Evolutionary conservation across 1,140 invertebrate species (phyloP), one percentile per base, ranked within the genome.

Genomic region (Aphis gossypii): DNA sequence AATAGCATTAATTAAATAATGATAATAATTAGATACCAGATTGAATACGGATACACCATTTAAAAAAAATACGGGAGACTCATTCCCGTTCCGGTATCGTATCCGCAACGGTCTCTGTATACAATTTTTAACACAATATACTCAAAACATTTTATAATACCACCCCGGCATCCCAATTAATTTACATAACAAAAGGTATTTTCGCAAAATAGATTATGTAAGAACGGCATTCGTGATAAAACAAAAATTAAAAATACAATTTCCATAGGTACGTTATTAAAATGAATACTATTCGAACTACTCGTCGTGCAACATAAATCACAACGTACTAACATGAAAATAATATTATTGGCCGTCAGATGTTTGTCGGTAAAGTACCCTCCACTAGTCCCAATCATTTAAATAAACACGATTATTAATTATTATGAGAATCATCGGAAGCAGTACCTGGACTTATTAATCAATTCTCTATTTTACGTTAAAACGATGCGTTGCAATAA

Each of bases 51-150:
- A 92, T 92, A 92, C 76, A 82, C 46, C n/a, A 92, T 82, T 82
- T 46, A 30, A 54, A 60, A 60, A 82, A 92, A 82, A 92, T 92
- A 92, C 90, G 90, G 90, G 68, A 92, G 68, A 82, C n/a, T 83
- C 76, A 76, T 21, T 48, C 82, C 56, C 56, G 91, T 93, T 60
- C 94, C 86, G 91, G 84, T 87, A 94, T 54, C 94, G 68, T 93
- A 93, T 93, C 54, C 68, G 86, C 41, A 88, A 83, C 83, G 88
- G 88, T 56, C 23, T 89, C 88, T 89, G 48, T 89, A 68, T 68
- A 4, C 18, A 76, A 76, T 76, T 76, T 35, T 76, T n/a, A 76
- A 68, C 60, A n/a, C n/a, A 76, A 76, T 76, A n/a, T n/a, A n/a
- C 60, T 68, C 11, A 30, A 51, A 68, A 68, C 30, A 68, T 68